Conservation (phyloP, 2,797 vertebrate genomes). For the Mycteria americana region DNA sequence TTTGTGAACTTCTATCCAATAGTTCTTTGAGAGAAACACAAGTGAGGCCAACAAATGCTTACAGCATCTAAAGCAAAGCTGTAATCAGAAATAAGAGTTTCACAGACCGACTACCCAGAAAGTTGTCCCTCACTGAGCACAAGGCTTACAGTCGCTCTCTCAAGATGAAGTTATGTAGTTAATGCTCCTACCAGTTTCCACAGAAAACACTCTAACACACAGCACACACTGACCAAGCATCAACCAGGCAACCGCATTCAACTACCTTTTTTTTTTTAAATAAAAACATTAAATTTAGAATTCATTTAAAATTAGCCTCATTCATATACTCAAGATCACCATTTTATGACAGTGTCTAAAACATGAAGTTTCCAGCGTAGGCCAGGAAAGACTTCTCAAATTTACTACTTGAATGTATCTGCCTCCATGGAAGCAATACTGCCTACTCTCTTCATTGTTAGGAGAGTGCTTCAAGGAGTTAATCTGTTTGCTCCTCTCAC, state of each 20-base stretch:
- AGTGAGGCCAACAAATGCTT: not conserved
- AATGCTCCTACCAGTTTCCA: not conserved
- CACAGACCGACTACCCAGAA: not conserved
- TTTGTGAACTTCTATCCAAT: not conserved
- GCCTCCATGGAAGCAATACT: not conserved
- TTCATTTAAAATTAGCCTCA: not conserved
- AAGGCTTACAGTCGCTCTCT: not conserved
- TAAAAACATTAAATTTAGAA: not conserved
- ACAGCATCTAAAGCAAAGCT: not conserved
- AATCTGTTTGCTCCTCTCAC: not conserved
- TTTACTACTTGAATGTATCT: not conserved
- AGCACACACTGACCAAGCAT: too few relatives aligned
- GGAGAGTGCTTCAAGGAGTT: not conserved
- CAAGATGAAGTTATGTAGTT: not conserved
- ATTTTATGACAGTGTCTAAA: not conserved
- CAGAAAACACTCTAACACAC: not conserved
- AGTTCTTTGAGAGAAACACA: not conserved
- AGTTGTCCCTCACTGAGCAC: not conserved
- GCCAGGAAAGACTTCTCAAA: not conserved
- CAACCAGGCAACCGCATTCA: not conserved
- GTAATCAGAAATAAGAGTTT: not conserved
- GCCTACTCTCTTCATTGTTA: not conserved
- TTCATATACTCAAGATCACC: not conserved
- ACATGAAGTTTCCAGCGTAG: not conserved
- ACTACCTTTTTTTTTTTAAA: not conserved